A percentile compares a stretch with the other conserved stretches of the same genome.
Conservation (phyloP, 1,140 invertebrate species). For the Apis dorsata region DNA sequence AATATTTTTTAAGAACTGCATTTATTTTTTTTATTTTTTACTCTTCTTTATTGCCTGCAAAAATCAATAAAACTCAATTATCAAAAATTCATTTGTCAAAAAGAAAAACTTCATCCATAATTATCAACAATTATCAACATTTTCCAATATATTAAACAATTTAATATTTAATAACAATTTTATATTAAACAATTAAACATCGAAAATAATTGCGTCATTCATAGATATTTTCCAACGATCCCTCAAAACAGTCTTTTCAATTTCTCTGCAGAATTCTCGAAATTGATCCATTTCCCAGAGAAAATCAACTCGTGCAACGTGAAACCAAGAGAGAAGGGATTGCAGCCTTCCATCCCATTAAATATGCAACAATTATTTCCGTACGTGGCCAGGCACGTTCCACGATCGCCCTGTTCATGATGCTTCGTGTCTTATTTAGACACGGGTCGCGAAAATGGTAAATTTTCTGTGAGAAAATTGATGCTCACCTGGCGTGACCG, state of each 20-base stretch:
- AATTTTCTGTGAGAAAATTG: slow-evolving; percentile 63
- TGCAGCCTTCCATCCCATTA: slow-evolving; percentile 59
- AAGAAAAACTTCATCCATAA: no score
- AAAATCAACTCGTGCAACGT: slow-evolving; percentile 36
- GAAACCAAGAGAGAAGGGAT: slow-evolving; percentile 39
- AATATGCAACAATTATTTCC: slow-evolving; percentile 72
- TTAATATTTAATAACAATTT: no score
- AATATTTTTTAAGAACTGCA: no score
- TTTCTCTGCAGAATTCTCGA: not conserved
- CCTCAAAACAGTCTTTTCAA: not conserved
- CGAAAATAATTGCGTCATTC: not conserved
- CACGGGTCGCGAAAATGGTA: slow-evolving; percentile 48
- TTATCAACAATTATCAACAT: not conserved
- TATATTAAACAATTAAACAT: not conserved
- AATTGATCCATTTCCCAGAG: slow-evolving; percentile 48
- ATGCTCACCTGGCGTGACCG: slow-evolving; percentile 34
- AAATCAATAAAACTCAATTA: not conserved
- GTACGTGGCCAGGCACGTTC: slow-evolving; percentile 55
- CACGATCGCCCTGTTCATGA: slow-evolving; percentile 34
- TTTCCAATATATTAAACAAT: not conserved
- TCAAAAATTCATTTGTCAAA: not conserved
- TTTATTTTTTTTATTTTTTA: no score
- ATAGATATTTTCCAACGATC: not conserved
- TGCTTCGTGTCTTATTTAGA: slow-evolving; percentile 49
- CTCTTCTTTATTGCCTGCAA: no score